Evolutionary conservation across 2,888 invertebrate species (phyloP).

Genomic region (Caenorhabditis zanzibari): DNA sequence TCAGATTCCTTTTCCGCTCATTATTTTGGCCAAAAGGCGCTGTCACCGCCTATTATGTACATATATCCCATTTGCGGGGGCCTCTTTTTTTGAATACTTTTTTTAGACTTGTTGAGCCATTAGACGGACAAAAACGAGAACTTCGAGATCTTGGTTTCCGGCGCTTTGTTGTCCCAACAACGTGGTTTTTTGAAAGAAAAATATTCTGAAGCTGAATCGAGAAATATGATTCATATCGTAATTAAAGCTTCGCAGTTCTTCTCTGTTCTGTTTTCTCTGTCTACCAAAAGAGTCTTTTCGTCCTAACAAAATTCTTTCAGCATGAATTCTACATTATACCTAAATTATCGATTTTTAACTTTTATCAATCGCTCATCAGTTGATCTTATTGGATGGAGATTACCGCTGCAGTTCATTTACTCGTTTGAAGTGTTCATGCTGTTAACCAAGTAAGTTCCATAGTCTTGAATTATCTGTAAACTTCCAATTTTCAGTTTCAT

Average conservation of each 20-base stretch:
- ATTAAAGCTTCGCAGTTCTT: slow-evolving; percentile 7
- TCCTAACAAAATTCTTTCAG: slow-evolving; percentile 7
- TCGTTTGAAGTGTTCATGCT: slow-evolving; percentile 31
- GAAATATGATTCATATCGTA: slow-evolving; percentile 36
- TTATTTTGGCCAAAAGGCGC: slow-evolving; percentile 41
- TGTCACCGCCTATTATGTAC: slow-evolving; percentile 6
- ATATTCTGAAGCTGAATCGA: too few species aligned
- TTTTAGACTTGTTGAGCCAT: slow-evolving; percentile 11
- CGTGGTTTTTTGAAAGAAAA: background rate
- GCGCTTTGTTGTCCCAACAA: slow-evolving; percentile 13
- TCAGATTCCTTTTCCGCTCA: slow-evolving; percentile 48
- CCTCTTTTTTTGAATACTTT: background rate
- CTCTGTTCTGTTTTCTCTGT: background rate
- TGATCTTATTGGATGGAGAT: slow-evolving; percentile 52
- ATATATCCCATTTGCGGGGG: slow-evolving; percentile 6
- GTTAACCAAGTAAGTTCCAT: slow-evolving; percentile 31
- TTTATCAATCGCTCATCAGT: slow-evolving; percentile 50
- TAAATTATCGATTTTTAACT: slow-evolving; percentile 48
- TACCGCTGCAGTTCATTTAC: slow-evolving; percentile 21
- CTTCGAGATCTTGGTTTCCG: slow-evolving; percentile 7
- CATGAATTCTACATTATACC: slow-evolving; percentile 10
- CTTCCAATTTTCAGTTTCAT: slow-evolving; percentile 44
- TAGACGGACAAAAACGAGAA: background rate
- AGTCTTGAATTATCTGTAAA: background rate
- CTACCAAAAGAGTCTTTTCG: background rate